Evolutionary conservation across 1,140 invertebrate genomes (phyloP).

Genomic region (Zaprionus tsacasi): DNA sequence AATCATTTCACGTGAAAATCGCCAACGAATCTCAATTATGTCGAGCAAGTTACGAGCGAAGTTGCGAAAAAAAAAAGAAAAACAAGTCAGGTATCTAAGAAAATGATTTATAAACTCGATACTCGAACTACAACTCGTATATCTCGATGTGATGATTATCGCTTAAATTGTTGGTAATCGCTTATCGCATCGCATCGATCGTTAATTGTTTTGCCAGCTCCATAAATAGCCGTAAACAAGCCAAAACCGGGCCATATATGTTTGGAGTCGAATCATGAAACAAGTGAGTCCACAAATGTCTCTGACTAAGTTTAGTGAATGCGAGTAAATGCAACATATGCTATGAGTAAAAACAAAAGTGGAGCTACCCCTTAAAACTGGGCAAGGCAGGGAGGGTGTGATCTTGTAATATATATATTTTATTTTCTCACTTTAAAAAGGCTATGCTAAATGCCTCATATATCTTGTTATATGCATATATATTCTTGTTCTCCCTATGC

Average conservation of each 20-base stretch:
- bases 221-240: slow-evolving; percentile 14
- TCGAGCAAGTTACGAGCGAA: neutral
- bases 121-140: neutral
- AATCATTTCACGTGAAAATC: neutral
- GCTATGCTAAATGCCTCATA: too few relatives aligned
- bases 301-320: slow-evolving; percentile 46
- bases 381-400: neutral
- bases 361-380: neutral
- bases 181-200: slow-evolving; percentile 7
- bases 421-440: too few relatives aligned
- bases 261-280: neutral
- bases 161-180: slow-evolving; percentile 6
- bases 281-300: slow-evolving; percentile 31
- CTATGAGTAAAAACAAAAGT: neutral
- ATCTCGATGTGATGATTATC: slow-evolving; percentile 2
- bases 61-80: neutral
- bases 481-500: too few relatives aligned
- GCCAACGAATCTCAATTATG: neutral
- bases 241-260: slow-evolving; percentile 15
- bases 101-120: slow-evolving; percentile 1
- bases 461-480: too few relatives aligned
- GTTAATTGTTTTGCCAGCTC: slow-evolving; percentile 22
- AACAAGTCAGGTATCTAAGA: neutral
- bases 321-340: slow-evolving; percentile 18
- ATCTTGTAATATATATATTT: too few relatives aligned